These are phyloP conservation scores for Merops nubicus DNA, from an alignment of 2,113 vertebrate species.

Conservation along the genomic window DNA sequence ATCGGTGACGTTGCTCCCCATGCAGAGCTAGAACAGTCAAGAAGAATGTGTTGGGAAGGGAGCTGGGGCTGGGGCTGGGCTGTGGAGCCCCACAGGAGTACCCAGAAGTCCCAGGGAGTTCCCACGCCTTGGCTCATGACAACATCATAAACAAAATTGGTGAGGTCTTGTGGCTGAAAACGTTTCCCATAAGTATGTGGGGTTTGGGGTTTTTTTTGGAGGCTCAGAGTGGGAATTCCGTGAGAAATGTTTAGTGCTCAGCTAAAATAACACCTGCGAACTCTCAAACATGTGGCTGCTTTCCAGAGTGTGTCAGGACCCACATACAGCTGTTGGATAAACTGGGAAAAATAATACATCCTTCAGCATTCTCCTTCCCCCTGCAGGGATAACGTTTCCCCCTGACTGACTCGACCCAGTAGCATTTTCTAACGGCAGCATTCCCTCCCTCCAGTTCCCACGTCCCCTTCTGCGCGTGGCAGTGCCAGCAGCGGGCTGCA, in stretches of 20 bases:
- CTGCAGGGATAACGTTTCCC: not conserved
- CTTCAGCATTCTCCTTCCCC: not conserved
- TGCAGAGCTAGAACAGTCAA: slow-evolving; percentile 50
- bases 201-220: not conserved
- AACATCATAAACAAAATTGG: not conserved
- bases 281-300: not conserved
- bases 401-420: not conserved
- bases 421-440: not conserved
- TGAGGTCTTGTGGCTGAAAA: not conserved
- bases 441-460: not conserved
- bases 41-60: not conserved
- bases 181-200: not conserved
- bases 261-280: not conserved
- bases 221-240: not conserved
- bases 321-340: not conserved
- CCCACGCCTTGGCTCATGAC: not conserved
- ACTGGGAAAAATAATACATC: not conserved
- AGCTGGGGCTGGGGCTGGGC: not conserved
- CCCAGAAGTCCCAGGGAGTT: not conserved
- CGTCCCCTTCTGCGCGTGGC: rapidly evolving
- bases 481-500: not conserved
- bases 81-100: not conserved
- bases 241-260: not conserved
- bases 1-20: slow-evolving; percentile 42
- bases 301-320: not conserved